Base-by-base conservation (phyloP, 2,888 invertebrate genomes). In the Caenorhabditis sp. region DNA sequence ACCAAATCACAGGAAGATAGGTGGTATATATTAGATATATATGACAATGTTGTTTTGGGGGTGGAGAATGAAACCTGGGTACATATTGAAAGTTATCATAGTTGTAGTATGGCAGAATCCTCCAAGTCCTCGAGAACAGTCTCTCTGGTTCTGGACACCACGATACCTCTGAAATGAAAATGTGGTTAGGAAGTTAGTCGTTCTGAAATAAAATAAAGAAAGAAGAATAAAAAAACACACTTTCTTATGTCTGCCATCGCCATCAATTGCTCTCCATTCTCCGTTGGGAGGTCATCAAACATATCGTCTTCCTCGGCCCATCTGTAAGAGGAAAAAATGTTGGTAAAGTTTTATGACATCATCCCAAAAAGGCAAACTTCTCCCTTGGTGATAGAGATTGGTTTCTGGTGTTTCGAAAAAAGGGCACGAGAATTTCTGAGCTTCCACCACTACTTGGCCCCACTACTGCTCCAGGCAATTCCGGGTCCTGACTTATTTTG, bases 261-360 rank as follows among this genome's bases (percentile, higher is more conserved):
- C 83, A 83, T 75, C 1, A 83, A 44, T 44, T 83, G 83, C 66
- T 79, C 83, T 28, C 83, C 83, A 64, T 79, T 79, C 58, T 83
- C 83, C 72, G 69, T 79, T 26, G 72, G 69, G 61, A 68, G 66
- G 66, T 83, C 83, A 70, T 83, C 83, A 79, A 83, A 79, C 73
- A 83, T 74, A 74, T 83, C 83, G 54, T 83, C 83, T 28, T 83
- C 83, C 44, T 83, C 83, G 41, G 73, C 79, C 83, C 83, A 83
- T 74, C 83, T 83, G 73, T 51, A 24, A 54, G 22, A 73, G n/a
- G n/a, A n/a, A n/a, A 74, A 49, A 56, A 63, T 35, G 38, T 38
- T 6, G 19, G 19, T 7, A 64, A 56, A 51, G 49, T n/a, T 58
- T 49, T 59, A 68, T 68, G 68, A 68, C 75, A 66, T 75, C 75